Percentiles rank a stretch among this genome's conserved stretches.
Conservation (phyloP, 92 coral and sea anemone genomes). For the Phenganax stokvisi region DNA sequence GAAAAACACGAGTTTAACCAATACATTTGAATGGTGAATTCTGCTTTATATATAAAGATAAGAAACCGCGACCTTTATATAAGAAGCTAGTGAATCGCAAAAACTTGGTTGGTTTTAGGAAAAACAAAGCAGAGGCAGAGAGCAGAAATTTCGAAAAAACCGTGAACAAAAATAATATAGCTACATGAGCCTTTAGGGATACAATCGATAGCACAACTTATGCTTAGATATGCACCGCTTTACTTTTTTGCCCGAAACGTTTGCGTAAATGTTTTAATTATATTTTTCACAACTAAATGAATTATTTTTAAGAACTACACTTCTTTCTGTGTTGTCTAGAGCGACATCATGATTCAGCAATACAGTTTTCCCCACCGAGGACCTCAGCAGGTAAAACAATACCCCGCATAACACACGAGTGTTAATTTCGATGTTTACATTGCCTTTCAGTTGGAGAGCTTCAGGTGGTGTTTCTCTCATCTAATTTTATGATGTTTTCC, state of each 20-base stretch:
- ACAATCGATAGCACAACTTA: no score
- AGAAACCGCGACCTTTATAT: no score
- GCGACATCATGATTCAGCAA: slow-evolving; percentile 26
- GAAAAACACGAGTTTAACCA: background rate
- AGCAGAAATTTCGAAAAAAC: no score
- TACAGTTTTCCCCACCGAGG: background rate
- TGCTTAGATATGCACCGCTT: background rate
- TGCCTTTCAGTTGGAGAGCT: slow-evolving; percentile 44
- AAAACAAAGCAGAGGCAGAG: no score
- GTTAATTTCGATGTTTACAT: slow-evolving; percentile 45
- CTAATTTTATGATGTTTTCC: slow-evolving; percentile 41
- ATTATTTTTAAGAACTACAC: slow-evolving; percentile 1
- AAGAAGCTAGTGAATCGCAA: no score
- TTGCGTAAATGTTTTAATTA: background rate
- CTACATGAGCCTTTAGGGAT: no score
- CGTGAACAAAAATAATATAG: no score
- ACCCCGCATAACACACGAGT: slow-evolving; percentile 24
- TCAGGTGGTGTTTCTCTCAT: slow-evolving; percentile 42
- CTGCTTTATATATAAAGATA: no score
- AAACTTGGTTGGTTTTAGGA: no score
- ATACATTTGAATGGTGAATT: no score
- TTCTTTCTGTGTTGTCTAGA: background rate
- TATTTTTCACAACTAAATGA: background rate
- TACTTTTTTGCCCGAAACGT: background rate
- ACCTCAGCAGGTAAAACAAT: slow-evolving; percentile 28